Conservation (phyloP, 2,113 vertebrate genomes). For the Monopterus albus region DNA sequence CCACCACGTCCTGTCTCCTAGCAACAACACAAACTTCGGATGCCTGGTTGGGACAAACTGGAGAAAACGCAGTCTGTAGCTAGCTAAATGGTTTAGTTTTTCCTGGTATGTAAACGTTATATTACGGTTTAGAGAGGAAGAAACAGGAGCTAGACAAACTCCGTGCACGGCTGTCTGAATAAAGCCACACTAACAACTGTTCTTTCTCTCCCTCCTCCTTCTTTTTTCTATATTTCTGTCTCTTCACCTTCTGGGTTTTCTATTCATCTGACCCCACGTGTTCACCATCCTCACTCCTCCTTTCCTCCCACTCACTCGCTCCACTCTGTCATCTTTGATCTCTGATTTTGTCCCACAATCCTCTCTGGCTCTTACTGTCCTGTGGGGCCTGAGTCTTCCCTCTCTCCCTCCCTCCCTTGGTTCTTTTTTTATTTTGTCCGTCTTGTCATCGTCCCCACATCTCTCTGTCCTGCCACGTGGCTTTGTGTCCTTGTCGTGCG, state of each 20-base stretch:
- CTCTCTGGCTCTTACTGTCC: conserved; percentile 13
- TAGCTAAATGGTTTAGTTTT: too few species aligned
- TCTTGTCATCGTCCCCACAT: conserved; percentile 16
- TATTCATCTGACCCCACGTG: too few species aligned
- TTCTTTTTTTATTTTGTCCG: conserved; percentile 21
- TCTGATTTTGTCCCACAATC: conserved; percentile 21
- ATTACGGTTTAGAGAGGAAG: too few species aligned
- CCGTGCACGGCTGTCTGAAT: too few species aligned
- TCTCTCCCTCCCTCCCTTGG: conserved; percentile 9
- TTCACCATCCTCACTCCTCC: too few species aligned
- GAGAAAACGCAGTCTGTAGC: too few species aligned
- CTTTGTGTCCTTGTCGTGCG: conserved; percentile 66
- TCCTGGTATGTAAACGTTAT: too few species aligned
- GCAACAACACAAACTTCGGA: too few species aligned
- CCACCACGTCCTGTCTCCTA: too few species aligned
- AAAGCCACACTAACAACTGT: conserved; percentile 62
- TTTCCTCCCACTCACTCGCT: conserved; percentile 3
- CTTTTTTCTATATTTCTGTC: neutral
- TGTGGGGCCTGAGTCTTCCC: conserved; percentile 8
- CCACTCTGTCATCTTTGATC: neutral
- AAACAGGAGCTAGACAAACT: too few species aligned
- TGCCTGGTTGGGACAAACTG: too few species aligned
- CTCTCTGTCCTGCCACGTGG: conserved; percentile 41
- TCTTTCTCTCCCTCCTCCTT: neutral
- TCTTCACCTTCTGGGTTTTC: neutral